phyloP scores from a whole-genome alignment of 2,888 invertebrate species.

The Sympetrum striolatum region DNA sequence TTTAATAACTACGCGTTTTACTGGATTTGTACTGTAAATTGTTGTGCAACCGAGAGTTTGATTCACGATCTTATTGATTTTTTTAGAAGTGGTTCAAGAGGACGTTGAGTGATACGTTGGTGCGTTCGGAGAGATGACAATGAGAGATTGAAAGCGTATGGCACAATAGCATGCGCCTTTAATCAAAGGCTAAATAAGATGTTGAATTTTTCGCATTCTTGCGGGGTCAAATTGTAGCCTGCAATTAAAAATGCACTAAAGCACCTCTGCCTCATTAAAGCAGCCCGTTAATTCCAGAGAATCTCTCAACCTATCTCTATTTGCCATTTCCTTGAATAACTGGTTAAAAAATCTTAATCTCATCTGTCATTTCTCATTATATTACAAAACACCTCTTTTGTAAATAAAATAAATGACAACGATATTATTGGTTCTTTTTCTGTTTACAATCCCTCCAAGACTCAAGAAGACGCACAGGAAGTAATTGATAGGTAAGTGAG shows the following conservation, averaged over 20 bases:
- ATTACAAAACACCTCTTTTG: slow-evolving; percentile 36
- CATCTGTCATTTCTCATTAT: slow-evolving; percentile 44
- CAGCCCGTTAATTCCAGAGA: slow-evolving; percentile 1
- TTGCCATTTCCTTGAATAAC: slow-evolving; percentile 38
- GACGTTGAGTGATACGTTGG: neutral
- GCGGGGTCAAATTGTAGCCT: neutral
- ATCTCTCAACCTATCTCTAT: slow-evolving; percentile 24
- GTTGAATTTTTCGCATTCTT: neutral
- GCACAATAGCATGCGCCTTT: too few species aligned
- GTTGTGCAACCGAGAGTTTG: neutral
- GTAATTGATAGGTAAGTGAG: too few species aligned
- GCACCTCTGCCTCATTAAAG: neutral
- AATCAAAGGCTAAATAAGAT: neutral
- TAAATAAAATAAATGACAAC: slow-evolving; percentile 43
- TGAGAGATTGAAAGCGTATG: neutral
- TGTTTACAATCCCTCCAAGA: neutral
- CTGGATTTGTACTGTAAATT: slow-evolving; percentile 13
- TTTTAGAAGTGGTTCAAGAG: neutral
- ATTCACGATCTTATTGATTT: neutral
- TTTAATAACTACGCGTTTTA: slow-evolving; percentile 21
- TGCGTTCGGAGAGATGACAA: neutral
- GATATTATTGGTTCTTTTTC: neutral
- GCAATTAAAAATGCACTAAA: slow-evolving; percentile 1
- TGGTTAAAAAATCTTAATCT: slow-evolving; percentile 40
- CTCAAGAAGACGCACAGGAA: too few species aligned